phyloP scores from a whole-genome alignment of 2,888 invertebrate genomes.

The Hyppa rectilinea region DNA sequence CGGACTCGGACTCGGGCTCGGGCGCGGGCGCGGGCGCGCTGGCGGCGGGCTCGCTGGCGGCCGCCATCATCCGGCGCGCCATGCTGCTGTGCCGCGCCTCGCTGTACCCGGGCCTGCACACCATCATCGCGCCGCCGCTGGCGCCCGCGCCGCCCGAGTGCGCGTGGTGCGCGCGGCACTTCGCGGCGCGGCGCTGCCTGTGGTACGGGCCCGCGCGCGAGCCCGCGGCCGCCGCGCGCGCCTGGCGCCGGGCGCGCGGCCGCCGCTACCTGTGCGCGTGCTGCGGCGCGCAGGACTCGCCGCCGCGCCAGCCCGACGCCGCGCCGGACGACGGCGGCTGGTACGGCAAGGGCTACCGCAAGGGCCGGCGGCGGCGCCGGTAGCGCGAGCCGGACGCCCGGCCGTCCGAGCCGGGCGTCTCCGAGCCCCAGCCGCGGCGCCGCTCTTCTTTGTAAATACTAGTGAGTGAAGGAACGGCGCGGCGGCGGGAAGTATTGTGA shows the following conservation, averaged over 20 bases:
- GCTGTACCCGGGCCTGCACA: constrained; percentile 91
- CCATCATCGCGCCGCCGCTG: constrained; percentile 87
- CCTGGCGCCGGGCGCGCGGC: constrained; percentile 80
- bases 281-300: constrained; percentile 83
- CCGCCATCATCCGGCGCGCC: constrained; percentile 86
- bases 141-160: constrained; percentile 69
- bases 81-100: constrained; percentile 85
- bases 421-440: constrained; percentile 52
- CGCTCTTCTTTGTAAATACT: neutral
- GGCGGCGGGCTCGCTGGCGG: constrained; percentile 78
- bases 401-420: constrained; percentile 59
- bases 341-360: constrained; percentile 97
- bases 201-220: constrained; percentile 89
- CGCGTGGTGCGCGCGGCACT: constrained; percentile 79
- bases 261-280: constrained; percentile 93
- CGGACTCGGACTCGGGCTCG: constrained; percentile 49
- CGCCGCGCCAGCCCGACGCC: constrained; percentile 75
- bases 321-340: constrained; percentile 91
- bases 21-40: constrained; percentile 62
- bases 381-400: constrained; percentile 73
- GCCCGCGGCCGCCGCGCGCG: constrained; percentile 72
- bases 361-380: constrained; percentile 91
- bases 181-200: constrained; percentile 80
- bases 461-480: neutral
- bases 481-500: neutral